phyloP scores from a whole-genome alignment of 2,888 invertebrate genomes.

The Pseudanteris insignis region DNA sequence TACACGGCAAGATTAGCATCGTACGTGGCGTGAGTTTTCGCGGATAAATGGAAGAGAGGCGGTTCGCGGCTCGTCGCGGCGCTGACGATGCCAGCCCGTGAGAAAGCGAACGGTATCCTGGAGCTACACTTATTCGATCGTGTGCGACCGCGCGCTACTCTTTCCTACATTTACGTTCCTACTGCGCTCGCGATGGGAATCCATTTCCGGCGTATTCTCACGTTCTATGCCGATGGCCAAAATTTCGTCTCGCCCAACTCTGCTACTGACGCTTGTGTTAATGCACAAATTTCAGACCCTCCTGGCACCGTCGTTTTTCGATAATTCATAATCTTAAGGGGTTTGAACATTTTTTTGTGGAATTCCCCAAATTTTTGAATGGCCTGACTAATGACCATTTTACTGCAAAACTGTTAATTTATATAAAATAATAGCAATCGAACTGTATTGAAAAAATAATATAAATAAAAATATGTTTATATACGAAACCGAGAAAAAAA shows the following conservation, averaged over 20 bases:
- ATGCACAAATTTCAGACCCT: no score
- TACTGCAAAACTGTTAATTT: not conserved
- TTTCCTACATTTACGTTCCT: conserved; percentile 37
- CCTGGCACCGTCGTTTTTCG: no score
- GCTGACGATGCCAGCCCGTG: conserved; percentile 25
- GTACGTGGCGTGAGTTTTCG: conserved; percentile 25
- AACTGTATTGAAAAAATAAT: no score
- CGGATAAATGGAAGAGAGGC: conserved; percentile 31
- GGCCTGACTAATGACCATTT: not conserved
- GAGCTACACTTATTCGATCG: conserved; percentile 30
- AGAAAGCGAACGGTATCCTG: conserved; percentile 43
- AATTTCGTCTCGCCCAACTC: conserved; percentile 17
- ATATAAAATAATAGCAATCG: no score
- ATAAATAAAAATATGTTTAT: no score
- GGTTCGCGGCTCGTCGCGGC: no score
- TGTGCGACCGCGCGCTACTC: conserved; percentile 27
- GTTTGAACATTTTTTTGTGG: no score
- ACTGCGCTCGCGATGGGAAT: conserved; percentile 52
- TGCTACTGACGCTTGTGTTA: not conserved
- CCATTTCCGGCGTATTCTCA: conserved; percentile 59
- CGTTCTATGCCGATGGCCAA: conserved; percentile 46
- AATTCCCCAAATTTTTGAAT: not conserved
- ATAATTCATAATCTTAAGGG: no score
- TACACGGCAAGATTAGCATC: conserved; percentile 7
- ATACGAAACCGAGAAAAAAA: no score